A percentile compares a stretch with the other conserved stretches of the same genome.
phyloP scores from a whole-genome alignment of 1,140 invertebrate genomes.

The Atta texana region DNA sequence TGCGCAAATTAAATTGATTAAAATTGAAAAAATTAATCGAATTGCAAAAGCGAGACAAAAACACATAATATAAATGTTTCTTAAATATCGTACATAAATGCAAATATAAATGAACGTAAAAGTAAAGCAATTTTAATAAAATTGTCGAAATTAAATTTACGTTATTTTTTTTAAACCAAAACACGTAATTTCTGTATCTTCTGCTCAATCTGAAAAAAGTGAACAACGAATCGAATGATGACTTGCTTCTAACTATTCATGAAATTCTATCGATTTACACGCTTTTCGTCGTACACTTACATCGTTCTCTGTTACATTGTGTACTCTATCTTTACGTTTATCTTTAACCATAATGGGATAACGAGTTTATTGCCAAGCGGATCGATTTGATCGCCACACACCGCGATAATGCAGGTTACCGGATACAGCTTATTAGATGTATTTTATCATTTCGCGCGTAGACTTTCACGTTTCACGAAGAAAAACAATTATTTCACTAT shows the following conservation, averaged over 20 bases:
- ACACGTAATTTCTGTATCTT: not conserved
- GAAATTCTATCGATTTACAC: conserved; percentile 15
- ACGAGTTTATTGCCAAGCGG: conserved; percentile 28
- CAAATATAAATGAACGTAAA: too few species aligned
- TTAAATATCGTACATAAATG: not conserved
- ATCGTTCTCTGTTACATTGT: not conserved
- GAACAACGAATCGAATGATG: too few species aligned
- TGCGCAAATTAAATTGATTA: too few species aligned
- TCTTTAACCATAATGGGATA: conserved; percentile 39
- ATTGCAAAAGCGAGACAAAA: too few species aligned
- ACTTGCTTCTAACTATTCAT: not conserved
- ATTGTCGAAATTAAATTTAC: not conserved
- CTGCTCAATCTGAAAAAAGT: not conserved
- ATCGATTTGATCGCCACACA: conserved; percentile 26
- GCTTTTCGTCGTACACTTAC: not conserved
- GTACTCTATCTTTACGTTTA: conserved; percentile 41
- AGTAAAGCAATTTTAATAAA: not conserved
- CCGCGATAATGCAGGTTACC: conserved; percentile 28
- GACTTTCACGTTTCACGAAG: conserved; percentile 23
- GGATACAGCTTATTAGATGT: conserved; percentile 25
- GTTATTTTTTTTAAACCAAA: not conserved
- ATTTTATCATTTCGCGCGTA: conserved; percentile 41
- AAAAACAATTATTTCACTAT: conserved; percentile 60
- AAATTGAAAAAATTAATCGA: too few species aligned
- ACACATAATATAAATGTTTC: not conserved